Evolutionary conservation across 2,888 invertebrate species (phyloP).

Genomic region (Dione vanillae): DNA sequence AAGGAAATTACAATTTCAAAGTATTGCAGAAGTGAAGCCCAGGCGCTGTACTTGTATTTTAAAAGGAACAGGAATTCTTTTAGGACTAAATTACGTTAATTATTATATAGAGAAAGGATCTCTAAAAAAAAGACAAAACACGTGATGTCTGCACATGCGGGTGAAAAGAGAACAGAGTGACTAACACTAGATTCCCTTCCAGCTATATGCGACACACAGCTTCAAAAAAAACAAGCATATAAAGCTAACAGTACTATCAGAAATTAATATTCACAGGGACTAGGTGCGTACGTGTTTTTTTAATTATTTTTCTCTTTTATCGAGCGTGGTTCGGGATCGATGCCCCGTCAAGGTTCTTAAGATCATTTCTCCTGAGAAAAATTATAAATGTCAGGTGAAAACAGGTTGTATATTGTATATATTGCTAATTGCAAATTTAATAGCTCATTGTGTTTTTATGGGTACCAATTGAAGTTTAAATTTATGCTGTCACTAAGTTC

Average conservation of each 20-base stretch:
- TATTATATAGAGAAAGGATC: too few species aligned
- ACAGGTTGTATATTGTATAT: conserved; percentile 41
- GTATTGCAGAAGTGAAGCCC: too few species aligned
- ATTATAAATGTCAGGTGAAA: conserved; percentile 56
- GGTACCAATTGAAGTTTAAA: neutral
- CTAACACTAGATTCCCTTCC: too few species aligned
- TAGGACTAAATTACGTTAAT: too few species aligned
- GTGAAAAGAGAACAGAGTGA: too few species aligned
- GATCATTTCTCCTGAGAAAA: conserved; percentile 76
- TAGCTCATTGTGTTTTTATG: conserved; percentile 20
- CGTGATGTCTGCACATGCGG: too few species aligned
- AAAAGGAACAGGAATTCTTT: too few species aligned
- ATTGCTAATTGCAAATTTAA: conserved; percentile 25
- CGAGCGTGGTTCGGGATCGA: conserved; percentile 62
- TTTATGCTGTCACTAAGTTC: neutral
- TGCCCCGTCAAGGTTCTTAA: conserved; percentile 67
- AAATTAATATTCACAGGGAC: conserved; percentile 19
- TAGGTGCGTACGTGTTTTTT: conserved; percentile 34
- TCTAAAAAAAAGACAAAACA: too few species aligned
- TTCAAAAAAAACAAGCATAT: too few species aligned
- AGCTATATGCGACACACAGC: too few species aligned
- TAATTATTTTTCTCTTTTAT: conserved; percentile 41
- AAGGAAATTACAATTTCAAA: too few species aligned
- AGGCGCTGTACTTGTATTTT: too few species aligned
- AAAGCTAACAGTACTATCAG: neutral